Percentiles rank a stretch among this genome's conserved stretches.
Evolutionary conservation across 2,888 invertebrate species (phyloP).

Genomic region (Gortyna flavago): DNA sequence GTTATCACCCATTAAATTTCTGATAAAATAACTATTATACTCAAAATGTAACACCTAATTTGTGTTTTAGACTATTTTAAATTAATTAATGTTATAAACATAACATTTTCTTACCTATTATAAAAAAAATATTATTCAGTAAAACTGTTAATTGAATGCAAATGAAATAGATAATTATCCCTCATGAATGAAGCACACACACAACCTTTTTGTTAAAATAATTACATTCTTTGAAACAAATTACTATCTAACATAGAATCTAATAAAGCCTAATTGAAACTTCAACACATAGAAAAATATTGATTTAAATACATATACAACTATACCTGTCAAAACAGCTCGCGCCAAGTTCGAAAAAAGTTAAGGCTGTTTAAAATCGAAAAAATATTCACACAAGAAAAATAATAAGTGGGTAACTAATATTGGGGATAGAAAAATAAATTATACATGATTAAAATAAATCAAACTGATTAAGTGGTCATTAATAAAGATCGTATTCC

Average conservation of each 20-base stretch:
- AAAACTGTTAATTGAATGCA: constrained; percentile 27
- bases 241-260: not conserved
- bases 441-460: constrained; percentile 1
- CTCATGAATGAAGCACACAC: not conserved
- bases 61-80: constrained; percentile 34
- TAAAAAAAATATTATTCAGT: not conserved
- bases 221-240: not conserved
- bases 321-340: not conserved
- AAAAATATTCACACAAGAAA: not conserved
- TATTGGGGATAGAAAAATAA: not conserved
- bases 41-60: constrained; percentile 45
- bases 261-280: not conserved
- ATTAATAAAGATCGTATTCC: constrained; percentile 27
- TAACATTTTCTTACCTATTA: constrained; percentile 2
- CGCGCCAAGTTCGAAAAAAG: not conserved
- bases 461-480: constrained; percentile 17
- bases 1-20: constrained; percentile 60
- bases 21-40: constrained; percentile 56
- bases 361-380: not conserved
- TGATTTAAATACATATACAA: not conserved
- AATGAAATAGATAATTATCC: constrained; percentile 4
- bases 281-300: not conserved
- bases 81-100: constrained; percentile 24
- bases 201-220: not conserved
- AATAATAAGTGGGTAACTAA: not conserved